Evolutionary conservation across 2,888 invertebrate species (phyloP).

Genomic region (Drosophila parthenogenetica): DNA sequence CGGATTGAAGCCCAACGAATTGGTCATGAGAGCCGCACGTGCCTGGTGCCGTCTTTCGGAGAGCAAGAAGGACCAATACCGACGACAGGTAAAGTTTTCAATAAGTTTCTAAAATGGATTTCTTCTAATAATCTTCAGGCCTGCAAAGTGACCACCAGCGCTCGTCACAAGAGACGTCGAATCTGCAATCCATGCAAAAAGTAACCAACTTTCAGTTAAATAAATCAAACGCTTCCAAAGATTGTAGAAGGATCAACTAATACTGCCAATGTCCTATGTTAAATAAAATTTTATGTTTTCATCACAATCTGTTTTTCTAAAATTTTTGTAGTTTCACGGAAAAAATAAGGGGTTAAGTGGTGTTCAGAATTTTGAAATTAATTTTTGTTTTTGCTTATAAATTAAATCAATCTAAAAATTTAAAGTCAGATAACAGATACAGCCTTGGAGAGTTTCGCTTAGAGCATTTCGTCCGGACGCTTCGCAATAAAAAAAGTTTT

Average conservation of each 20-base stretch:
- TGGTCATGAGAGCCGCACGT: constrained; percentile 46
- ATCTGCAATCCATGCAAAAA: constrained; percentile 8
- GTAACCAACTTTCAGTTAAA: background rate
- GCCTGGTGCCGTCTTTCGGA: constrained; percentile 49
- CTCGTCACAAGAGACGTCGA: constrained; percentile 23
- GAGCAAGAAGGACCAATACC: constrained; percentile 37
- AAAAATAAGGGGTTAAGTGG: too few species aligned
- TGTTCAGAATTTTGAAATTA: too few species aligned
- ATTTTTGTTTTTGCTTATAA: too few species aligned
- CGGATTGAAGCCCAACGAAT: constrained; percentile 38
- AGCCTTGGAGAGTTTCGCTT: too few species aligned
- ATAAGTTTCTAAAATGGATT: too few species aligned
- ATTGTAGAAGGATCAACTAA: too few species aligned
- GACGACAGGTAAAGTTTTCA: constrained; percentile 28
- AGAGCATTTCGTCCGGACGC: too few species aligned
- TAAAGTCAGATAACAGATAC: too few species aligned
- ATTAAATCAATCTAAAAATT: too few species aligned
- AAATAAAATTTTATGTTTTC: background rate
- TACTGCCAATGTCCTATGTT: background rate
- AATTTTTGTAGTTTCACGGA: too few species aligned
- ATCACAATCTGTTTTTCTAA: background rate
- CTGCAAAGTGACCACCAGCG: constrained; percentile 25
- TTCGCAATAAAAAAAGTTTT: too few species aligned
- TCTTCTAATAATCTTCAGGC: constrained; percentile 14
- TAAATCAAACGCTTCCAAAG: background rate